These are phyloP conservation scores for Chascanopsetta lugubris DNA, from an alignment of 2,113 vertebrate genomes.

Conservation along the genomic window DNA sequence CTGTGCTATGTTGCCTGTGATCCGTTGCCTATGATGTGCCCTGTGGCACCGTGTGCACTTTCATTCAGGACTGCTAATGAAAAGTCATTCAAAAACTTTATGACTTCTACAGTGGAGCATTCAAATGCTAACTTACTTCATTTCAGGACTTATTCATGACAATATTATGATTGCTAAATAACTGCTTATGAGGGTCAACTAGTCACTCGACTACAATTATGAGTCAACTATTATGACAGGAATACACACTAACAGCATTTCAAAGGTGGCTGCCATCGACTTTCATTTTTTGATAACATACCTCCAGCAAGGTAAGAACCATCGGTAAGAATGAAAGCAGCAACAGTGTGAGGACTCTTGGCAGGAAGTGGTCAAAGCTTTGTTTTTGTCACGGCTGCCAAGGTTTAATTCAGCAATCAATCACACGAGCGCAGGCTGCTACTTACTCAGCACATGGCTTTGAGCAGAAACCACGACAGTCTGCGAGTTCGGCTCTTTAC, in stretches of 20 bases:
- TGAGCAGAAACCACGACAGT: not conserved
- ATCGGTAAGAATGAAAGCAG: not conserved
- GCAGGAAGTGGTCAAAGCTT: not conserved
- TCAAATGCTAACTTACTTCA: no score
- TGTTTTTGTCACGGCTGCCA: not conserved
- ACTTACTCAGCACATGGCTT: not conserved
- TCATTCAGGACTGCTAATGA: no score
- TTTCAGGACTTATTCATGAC: no score
- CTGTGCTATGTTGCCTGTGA: no score
- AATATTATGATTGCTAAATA: no score
- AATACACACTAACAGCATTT: not conserved
- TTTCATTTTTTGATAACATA: not conserved
- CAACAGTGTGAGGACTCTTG: not conserved
- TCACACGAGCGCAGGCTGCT: not conserved
- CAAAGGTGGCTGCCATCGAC: not conserved
- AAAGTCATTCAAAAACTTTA: no score
- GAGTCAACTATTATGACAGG: not conserved
- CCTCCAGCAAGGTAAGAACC: not conserved
- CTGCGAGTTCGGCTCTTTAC: not conserved
- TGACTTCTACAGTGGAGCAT: no score
- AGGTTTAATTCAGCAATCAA: constrained; percentile 6
- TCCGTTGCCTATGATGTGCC: no score
- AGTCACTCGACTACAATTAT: not conserved
- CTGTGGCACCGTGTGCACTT: no score
- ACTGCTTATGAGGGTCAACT: no score